A percentile compares a stretch with the other conserved stretches of the same genome.
phyloP scores from a whole-genome alignment of 2,888 invertebrate species.

The Thyatira batis region DNA sequence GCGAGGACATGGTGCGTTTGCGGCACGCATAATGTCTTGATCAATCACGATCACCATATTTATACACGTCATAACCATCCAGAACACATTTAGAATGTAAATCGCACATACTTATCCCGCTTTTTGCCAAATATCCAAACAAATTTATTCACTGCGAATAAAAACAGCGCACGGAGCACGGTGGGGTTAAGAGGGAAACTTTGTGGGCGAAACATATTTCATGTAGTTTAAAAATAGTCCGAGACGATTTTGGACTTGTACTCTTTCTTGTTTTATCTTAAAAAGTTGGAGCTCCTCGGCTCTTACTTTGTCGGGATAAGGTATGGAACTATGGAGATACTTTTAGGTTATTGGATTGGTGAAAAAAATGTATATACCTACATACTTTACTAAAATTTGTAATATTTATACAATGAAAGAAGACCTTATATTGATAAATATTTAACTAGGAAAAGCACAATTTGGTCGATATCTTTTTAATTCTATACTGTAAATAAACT shows the following conservation, averaged over 20 bases:
- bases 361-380: no score
- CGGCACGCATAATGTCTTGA: constrained; percentile 30
- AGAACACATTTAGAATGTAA: constrained; percentile 64
- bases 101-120: constrained; percentile 65
- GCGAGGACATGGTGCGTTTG: not conserved
- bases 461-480: no score
- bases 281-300: not conserved
- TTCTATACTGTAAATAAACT: no score
- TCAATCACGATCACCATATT: constrained; percentile 55
- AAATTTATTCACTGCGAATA: constrained; percentile 62
- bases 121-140: constrained; percentile 71
- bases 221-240: not conserved
- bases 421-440: no score
- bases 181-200: not conserved
- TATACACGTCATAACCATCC: constrained; percentile 39
- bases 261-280: not conserved
- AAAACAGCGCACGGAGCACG: not conserved
- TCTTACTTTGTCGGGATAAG: not conserved
- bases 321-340: not conserved
- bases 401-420: no score
- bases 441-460: no score
- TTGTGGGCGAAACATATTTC: not conserved
- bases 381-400: no score
- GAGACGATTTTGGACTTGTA: not conserved
- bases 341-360: no score